phyloP scores from a whole-genome alignment of 2,113 vertebrate species.

The Sula dactylatra region DNA sequence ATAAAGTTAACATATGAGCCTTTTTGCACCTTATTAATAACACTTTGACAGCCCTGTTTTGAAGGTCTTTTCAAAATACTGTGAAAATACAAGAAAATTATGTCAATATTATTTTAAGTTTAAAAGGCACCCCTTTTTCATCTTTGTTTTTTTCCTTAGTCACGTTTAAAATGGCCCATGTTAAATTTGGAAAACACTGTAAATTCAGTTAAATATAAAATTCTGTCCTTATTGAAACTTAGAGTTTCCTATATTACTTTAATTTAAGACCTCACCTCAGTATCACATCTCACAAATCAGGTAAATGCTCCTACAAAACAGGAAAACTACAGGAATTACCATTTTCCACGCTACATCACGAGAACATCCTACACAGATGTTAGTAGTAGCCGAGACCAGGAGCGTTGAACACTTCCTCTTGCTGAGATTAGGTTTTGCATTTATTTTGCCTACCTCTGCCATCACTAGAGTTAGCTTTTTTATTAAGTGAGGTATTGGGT shows the following conservation, averaged over 20 bases:
- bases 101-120: neutral
- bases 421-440: neutral
- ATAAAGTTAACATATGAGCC: neutral
- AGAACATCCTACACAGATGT: neutral
- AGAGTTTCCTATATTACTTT: neutral
- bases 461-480: neutral
- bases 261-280: neutral
- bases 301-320: neutral
- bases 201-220: neutral
- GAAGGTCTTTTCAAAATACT: neutral
- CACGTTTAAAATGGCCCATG: neutral
- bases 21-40: slow-evolving; percentile 13
- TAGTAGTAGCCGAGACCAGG: neutral
- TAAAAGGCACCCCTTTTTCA: neutral
- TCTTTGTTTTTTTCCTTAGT: neutral
- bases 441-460: neutral
- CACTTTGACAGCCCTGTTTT: neutral
- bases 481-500: neutral
- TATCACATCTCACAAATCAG: neutral
- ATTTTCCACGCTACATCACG: neutral
- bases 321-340: neutral
- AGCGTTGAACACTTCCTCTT: neutral
- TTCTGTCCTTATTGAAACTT: neutral
- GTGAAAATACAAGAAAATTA: neutral
- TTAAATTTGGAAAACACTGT: neutral